Conservation (phyloP, 2,797 vertebrate species). For the Anguilla obscura region DNA sequence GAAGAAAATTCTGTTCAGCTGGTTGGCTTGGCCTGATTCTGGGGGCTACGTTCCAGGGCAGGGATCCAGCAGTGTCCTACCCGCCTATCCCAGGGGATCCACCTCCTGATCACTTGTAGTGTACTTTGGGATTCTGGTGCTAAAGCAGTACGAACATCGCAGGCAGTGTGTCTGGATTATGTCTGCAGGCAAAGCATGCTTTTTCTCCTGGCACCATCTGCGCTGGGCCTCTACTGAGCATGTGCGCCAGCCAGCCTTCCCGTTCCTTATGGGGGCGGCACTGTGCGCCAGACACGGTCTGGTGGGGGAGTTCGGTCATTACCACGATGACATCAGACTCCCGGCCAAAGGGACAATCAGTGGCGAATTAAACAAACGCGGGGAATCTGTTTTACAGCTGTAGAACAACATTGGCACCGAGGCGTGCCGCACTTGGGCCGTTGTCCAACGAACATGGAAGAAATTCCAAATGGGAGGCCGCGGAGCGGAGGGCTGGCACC, state of each 20-base stretch:
- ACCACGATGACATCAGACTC: slow-evolving; percentile 65
- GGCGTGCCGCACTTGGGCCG: slow-evolving; percentile 60
- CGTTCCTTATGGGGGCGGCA: neutral
- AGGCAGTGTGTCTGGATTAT: neutral
- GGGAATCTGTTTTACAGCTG: slow-evolving; percentile 73
- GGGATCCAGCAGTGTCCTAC: neutral
- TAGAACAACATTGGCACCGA: slow-evolving; percentile 65
- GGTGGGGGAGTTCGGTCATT: slow-evolving; percentile 57
- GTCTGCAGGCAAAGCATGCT: neutral
- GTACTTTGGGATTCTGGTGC: neutral
- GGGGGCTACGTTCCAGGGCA: neutral
- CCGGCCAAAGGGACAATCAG: slow-evolving; percentile 67
- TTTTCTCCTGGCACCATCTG: neutral
- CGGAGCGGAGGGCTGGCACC: slow-evolving; percentile 37
- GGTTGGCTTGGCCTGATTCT: neutral
- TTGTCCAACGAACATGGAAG: slow-evolving; percentile 62
- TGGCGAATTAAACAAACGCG: slow-evolving; percentile 68
- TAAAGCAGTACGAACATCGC: neutral
- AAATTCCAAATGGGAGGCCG: slow-evolving; percentile 55
- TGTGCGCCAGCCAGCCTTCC: neutral
- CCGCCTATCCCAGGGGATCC: neutral
- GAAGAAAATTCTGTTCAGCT: neutral
- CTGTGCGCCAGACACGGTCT: slow-evolving; percentile 38
- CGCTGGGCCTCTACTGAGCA: neutral
- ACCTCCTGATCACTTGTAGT: neutral